A percentile compares a stretch with the other conserved stretches of the same genome.
These are phyloP conservation scores for Paralichthys olivaceus DNA, from an alignment of 2,113 vertebrate genomes.

Conservation along the genomic window DNA sequence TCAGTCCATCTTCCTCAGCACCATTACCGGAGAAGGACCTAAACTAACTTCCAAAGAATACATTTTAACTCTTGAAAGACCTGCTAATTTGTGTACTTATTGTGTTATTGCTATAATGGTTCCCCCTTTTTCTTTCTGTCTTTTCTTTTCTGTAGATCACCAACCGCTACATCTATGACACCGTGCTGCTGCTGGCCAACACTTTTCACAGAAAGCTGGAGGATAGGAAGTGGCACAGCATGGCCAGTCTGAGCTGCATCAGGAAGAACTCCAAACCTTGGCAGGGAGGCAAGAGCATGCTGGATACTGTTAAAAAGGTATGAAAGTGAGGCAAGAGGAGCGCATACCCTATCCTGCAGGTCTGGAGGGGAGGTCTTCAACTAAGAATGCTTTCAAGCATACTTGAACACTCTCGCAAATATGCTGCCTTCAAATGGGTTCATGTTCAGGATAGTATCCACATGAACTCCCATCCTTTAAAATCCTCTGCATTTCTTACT, in stretches of 20 bases:
- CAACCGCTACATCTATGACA: slow-evolving; percentile 97
- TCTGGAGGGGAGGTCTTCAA: not conserved
- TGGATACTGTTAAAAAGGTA: slow-evolving; percentile 99
- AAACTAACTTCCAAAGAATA: not conserved
- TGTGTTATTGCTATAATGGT: not conserved
- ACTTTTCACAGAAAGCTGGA: slow-evolving; percentile 98
- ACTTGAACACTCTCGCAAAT: not conserved
- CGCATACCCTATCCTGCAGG: not conserved
- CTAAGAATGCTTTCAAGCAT: not conserved
- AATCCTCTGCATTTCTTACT: not conserved
- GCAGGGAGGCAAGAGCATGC: slow-evolving; percentile 97
- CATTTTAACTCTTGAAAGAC: not conserved
- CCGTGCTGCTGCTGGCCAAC: slow-evolving; percentile 93
- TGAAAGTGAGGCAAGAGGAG: not conserved
- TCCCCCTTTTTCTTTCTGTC: not conserved
- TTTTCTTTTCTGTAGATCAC: slow-evolving; percentile 86
- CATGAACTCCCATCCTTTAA: not conserved
- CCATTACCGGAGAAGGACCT: not conserved
- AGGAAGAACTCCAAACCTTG: slow-evolving; percentile 97
- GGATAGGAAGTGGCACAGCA: slow-evolving; percentile 99
- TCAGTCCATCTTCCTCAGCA: not conserved
- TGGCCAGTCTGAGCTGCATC: slow-evolving; percentile 99
- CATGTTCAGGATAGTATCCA: not conserved
- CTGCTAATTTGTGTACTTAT: not conserved
- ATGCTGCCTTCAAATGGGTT: not conserved